These are phyloP conservation scores for Amazona guildingii DNA, from an alignment of 2,113 vertebrate species.

Conservation along the genomic window DNA sequence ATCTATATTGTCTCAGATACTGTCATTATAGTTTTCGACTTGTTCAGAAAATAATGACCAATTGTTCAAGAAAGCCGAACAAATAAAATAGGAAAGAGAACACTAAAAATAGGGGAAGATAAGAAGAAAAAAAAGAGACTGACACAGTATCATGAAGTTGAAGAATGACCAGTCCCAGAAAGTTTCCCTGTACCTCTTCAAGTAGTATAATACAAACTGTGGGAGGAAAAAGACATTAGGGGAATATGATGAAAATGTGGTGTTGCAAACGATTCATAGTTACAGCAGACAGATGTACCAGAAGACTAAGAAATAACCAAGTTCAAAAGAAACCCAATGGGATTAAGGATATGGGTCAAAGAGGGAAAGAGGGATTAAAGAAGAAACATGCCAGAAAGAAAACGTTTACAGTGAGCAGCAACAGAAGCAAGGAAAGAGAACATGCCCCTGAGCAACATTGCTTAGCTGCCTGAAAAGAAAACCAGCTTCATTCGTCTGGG, in stretches of 20 bases:
- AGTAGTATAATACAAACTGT: background rate
- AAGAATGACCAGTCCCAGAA: conserved; percentile 44
- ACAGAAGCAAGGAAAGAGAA: conserved; percentile 70
- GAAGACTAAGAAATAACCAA: conserved; percentile 64
- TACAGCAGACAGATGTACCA: conserved; percentile 56
- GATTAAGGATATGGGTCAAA: conserved; percentile 73
- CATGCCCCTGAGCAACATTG: conserved; percentile 62
- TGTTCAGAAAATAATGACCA: background rate
- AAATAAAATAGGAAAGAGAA: background rate
- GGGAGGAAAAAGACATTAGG: conserved; percentile 48
- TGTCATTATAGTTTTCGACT: background rate
- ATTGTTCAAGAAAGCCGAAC: background rate
- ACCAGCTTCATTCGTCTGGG: conserved; percentile 75
- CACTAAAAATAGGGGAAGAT: conserved; percentile 24
- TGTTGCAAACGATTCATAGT: conserved; percentile 60
- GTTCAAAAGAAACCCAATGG: conserved; percentile 74
- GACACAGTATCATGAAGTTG: background rate
- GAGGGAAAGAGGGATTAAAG: conserved; percentile 72
- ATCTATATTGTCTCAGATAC: background rate
- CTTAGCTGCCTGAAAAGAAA: conserved; percentile 74
- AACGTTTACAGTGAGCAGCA: conserved; percentile 71
- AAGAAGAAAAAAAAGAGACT: conserved; percentile 22
- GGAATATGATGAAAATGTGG: conserved; percentile 54
- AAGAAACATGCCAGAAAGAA: conserved; percentile 75
- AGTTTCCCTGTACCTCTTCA: conserved; percentile 44